Evolutionary conservation across 2,113 vertebrate genomes (phyloP).

Genomic region (Spheniscus mendiculus): DNA sequence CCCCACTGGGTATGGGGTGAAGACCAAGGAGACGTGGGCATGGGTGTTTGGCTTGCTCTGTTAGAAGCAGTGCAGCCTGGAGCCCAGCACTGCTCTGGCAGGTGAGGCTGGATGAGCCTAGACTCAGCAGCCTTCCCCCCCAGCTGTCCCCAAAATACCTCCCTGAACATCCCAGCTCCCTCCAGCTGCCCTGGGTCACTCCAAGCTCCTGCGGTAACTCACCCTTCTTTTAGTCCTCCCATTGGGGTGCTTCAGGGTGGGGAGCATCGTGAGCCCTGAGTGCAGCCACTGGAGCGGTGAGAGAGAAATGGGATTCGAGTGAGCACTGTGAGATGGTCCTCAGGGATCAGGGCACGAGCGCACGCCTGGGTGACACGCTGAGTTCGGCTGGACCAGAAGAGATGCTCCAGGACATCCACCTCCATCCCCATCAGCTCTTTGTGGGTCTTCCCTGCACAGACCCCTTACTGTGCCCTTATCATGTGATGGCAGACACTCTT

Average conservation of each 20-base stretch:
- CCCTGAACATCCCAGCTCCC: neutral
- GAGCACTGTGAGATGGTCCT: neutral
- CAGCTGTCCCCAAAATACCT: neutral
- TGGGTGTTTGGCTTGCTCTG: neutral
- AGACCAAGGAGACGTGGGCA: neutral
- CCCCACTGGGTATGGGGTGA: neutral
- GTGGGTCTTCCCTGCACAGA: neutral
- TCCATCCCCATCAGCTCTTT: neutral
- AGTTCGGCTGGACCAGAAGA: neutral
- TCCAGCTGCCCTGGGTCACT: neutral
- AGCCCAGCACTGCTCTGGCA: neutral
- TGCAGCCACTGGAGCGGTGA: neutral
- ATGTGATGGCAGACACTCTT: accelerated
- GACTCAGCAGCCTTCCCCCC: neutral
- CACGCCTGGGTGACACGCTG: accelerated
- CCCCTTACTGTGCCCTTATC: no score
- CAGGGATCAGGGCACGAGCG: accelerated
- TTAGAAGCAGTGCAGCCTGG: neutral
- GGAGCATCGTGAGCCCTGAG: accelerated
- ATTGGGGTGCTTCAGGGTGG: neutral
- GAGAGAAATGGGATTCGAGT: neutral
- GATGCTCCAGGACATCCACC: neutral
- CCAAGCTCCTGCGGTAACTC: neutral
- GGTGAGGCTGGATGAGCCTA: neutral
- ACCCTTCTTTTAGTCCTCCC: neutral